Evolutionary conservation across 2,113 vertebrate genomes (phyloP), one percentile per base, ranked within the genome.

Genomic region (Grammomys surdaster): DNA sequence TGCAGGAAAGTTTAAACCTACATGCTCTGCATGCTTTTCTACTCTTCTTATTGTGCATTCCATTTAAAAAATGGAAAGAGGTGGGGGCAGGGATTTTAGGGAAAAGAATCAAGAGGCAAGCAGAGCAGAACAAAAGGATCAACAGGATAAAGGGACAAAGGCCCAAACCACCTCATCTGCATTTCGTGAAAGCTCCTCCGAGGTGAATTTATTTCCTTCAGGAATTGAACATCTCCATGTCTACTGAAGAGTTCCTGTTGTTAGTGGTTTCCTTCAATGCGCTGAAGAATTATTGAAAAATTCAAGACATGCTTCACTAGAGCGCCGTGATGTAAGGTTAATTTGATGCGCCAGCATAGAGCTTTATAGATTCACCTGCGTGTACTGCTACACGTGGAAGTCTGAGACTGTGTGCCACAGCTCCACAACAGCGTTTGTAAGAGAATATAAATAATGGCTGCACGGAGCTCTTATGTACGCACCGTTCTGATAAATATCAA

Each of bases 261-360:
- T 72, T 92, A 90, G 28, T 76, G 85, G 26, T 94, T 94, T 95
- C 75, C 54, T 77, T 88, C 70, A 48, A 60, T 20, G 17, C 33
- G n/a, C 90, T 80, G 31, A 94, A 91, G 85, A 95, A 87, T 95
- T 91, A 88, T 67, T 95, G 82, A 95, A 95, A 96, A 96, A 96
- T 96, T 95, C 96, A 92, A 96, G 72, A 36, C 77, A 56, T 87
- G 69, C 91, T 91, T 76, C 80, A 87, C 86, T 89, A 93, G 46
- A 95, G 72, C 63, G 91, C 82, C 51, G 46, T 72, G 56, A 77
- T 82, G 48, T 54, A 95, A 97, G 94, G 89, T 97, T 96, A 96
- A 97, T 91, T 96, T 95, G 92, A 97, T 95, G 90, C 31, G 51
- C 70, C 43, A 28, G 33, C 36, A 28, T 85, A 93, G 88, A 93